Evolutionary conservation across 2,113 vertebrate genomes (phyloP), one percentile per base, ranked within the genome.

Genomic region (Pseudorasbora parva): DNA sequence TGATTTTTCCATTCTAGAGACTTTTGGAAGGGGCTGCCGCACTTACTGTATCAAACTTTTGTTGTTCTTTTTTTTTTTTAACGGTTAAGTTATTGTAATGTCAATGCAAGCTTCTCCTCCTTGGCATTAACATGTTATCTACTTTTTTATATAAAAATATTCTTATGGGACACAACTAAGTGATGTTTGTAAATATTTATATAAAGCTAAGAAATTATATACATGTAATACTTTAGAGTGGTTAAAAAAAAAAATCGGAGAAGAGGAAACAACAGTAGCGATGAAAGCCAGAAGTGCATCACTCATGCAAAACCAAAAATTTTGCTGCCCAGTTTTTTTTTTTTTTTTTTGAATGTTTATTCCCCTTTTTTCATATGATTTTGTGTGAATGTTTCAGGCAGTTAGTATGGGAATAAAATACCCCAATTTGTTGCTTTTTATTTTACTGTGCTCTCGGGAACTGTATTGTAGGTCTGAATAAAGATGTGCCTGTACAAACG

Each of bases 271-370:
- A 85, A 85, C 66, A 81, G 88, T 85, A 86, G 89, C 84, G 92
- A 87, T 91, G 88, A 93, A 90, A 88, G 89, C 92, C 92, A 84
- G 68, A 93, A 91, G 93, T 93, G 93, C 94, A 93, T 95, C 94
- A 93, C 95, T 95, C 93, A 95, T 94, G 94, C 89, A 91, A 95
- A 96, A 95, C 96, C 94, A 96, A 97, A 95, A 94, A 95, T 86
- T 93, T 91, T 93, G 91, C 94, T 95, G 90, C 94, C 94, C 94
- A 92, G 86, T 90, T 93, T 88, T 87, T 90, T 85, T 80, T 87
- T 80, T 78, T 77, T 2, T 23, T 79, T 82, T 49, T 83, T 17
- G 59, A 79, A 79, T 64, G 59, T 30, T 78, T 49, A 49, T 79
- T 54, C 15, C 78, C 60, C 21, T 68, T 45, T 84, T 76, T 69